Base-by-base conservation (phyloP, 2,888 invertebrate genomes). In the Sarcophaga caerulescens region DNA sequence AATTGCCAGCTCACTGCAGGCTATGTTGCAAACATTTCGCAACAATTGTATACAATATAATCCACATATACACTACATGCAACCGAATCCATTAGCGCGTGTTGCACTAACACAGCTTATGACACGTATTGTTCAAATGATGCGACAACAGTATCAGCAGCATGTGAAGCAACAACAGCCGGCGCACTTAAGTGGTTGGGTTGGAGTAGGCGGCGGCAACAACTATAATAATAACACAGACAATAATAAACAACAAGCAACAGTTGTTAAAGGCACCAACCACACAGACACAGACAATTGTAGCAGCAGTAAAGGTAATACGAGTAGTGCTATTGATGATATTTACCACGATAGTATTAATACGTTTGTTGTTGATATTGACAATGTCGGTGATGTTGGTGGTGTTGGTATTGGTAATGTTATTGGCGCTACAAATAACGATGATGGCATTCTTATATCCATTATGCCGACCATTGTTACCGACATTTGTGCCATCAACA, bases 1-100 rank as follows among this genome's bases (percentile, higher is more conserved):
- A 85, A 94, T 95, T 82, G 93, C 93, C 89, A 92, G 94, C 12
- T 91, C 94, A 1, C 93, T 94, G 83, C 93, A 94, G 80, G 91
- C 91, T 57, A 95, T 94, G 90, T 87, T 94, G 52, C 93, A 91
- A 88, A 93, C 89, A 84, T 93, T 93, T 87, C 91, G 92, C 88
- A 91, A 92, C 87, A 91, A 92, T 87, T 93, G 93, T 89, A 91
- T 93, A 52, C 92, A 92, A 88, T 91, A 91, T 90, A 92, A 93
- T 87, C 92, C 93, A 17, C 93, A 93, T 88, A 92, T 93, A 81
- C 92, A 92, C 89, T 93, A 93, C 88, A 91, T 93, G 91, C 92
- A 93, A 88, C 89, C 91, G 84, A 91, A 93, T 89, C 91, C 92
- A 83, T 89, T 93, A 88, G 90, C 92, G 74, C 92, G 92, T 81